These are phyloP conservation scores for Brachionus sp. DNA, from an alignment of 1,140 invertebrate species.

Conservation along the genomic window DNA sequence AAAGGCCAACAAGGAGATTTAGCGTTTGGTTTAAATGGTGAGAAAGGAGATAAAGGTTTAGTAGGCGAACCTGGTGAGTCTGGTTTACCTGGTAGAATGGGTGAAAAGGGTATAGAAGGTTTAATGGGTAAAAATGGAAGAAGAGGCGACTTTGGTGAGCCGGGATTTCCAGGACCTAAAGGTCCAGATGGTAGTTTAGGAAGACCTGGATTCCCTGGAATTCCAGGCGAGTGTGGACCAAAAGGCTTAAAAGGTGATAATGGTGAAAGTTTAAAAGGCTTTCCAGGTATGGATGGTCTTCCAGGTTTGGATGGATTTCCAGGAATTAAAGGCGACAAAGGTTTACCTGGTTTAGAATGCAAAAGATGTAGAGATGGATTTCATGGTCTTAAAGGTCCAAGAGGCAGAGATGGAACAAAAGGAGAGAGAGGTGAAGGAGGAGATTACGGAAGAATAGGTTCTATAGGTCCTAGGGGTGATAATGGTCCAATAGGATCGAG, in stretches of 20 bases:
- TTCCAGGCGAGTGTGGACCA: background rate
- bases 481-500: background rate
- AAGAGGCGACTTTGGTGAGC: background rate
- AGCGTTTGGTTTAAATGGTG: background rate
- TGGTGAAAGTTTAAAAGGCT: background rate
- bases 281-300: background rate
- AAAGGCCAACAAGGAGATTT: constrained; percentile 17
- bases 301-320: constrained; percentile 12
- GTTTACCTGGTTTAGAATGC: background rate
- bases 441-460: constrained; percentile 55
- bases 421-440: background rate
- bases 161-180: background rate
- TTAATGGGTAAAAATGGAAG: background rate
- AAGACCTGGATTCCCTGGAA: background rate
- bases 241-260: constrained; percentile 2
- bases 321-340: constrained; percentile 15
- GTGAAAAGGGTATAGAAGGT: background rate
- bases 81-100: background rate
- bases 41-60: constrained; percentile 26
- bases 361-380: background rate
- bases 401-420: constrained; percentile 55
- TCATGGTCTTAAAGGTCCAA: constrained; percentile 50
- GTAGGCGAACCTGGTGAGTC: constrained; percentile 9
- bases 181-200: constrained; percentile 7
- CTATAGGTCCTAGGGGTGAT: constrained; percentile 63